Base-by-base conservation (phyloP, 2,888 invertebrate genomes). In the Lycocerus yunnanus region DNA sequence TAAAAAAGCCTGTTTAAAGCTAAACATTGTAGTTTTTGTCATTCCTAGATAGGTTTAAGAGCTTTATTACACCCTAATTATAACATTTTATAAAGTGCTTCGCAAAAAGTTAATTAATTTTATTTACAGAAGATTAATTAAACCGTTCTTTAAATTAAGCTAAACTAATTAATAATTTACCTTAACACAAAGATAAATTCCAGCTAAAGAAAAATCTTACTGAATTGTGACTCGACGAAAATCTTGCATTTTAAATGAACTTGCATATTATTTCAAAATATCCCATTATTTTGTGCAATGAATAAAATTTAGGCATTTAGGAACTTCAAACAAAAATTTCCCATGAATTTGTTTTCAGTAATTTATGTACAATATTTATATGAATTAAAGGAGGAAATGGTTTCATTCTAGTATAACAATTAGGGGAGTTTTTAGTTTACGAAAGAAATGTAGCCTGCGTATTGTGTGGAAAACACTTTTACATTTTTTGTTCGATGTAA, bases 401-500 rank as follows among this genome's bases (percentile, higher is more conserved):
- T 11, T 27, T n/a, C n/a, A 2, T 27, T 27, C 1, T 13, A 13
- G 2, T 43, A n/a, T n/a, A 43, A n/a, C n/a, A 43, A 43, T 43
- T 43, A 43, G 43, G 43, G 43, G 1, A n/a, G 43, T 43, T 43
- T 43, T 43, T 43, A 43, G 6, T 43, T n/a, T n/a, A 3, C 1
- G 2, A 43, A 43, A 43, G 43, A 43, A 43, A n/a, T 43, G n/a
- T n/a, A 43, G 11, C 13, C 16, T 63, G 1, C 20, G n/a, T 66
- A 21, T 66, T 66, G 15, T 58, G 15, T 24, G 71, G 5, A 71
- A 65, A 65, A 65, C 15, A 58, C 59, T 43, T 71, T 59, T 71
- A 13, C 16, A 71, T 59, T 71, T 66, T 18, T 63, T 63, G n/a
- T 71, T 63, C 11, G 13, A 71, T 16, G 18, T 71, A 71, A 71